phyloP scores from a whole-genome alignment of 2,888 invertebrate species.

The Empis stercorea region DNA sequence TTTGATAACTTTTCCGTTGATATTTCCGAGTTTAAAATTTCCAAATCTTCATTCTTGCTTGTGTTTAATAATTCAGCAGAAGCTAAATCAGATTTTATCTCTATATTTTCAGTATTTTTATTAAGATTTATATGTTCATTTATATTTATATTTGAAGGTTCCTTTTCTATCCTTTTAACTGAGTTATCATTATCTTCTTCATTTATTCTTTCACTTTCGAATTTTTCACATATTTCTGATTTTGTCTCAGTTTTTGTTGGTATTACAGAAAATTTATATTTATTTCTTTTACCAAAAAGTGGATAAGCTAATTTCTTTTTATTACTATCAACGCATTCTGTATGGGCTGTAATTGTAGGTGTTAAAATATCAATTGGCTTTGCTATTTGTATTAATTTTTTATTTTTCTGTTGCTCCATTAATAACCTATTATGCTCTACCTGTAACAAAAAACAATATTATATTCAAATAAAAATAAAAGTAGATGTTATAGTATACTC shows the following conservation, averaged over 20 bases:
- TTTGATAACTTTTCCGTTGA: not conserved
- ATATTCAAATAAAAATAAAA: too few species aligned
- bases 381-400: conserved; percentile 60
- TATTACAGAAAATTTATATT: conserved; percentile 25
- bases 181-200: conserved; percentile 21
- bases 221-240: conserved; percentile 21
- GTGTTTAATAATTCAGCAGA: conserved; percentile 11
- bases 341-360: conserved; percentile 31
- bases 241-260: conserved; percentile 25
- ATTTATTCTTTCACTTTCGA: conserved; percentile 35
- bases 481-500: too few species aligned
- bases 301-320: conserved; percentile 29
- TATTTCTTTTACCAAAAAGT: conserved; percentile 38
- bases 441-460: too few species aligned
- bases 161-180: conserved; percentile 6
- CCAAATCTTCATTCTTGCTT: too few species aligned
- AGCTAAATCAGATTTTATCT: conserved; percentile 18
- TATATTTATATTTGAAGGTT: conserved; percentile 3
- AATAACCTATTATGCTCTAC: conserved; percentile 53
- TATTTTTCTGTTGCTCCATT: conserved; percentile 51
- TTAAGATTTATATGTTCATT: conserved; percentile 3
- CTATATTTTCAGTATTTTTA: conserved; percentile 20
- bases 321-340: conserved; percentile 6
- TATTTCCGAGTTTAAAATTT: too few species aligned
- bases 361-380: conserved; percentile 50